Base-by-base conservation (phyloP, 1,140 invertebrate genomes). In the Drepana arcuata region DNA sequence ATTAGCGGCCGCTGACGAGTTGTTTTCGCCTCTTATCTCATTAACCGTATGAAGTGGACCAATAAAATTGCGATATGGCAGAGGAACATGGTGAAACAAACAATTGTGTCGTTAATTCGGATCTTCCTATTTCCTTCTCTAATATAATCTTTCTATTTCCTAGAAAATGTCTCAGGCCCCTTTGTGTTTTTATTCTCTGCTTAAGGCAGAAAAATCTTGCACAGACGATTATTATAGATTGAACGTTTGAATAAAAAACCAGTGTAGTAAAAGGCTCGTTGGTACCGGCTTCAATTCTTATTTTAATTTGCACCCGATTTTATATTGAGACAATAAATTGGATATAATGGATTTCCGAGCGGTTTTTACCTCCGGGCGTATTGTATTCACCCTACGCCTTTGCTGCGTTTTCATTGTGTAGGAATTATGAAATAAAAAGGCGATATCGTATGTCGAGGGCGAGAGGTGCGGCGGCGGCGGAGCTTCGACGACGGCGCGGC, bases 231-330 rank as follows among this genome's bases (percentile, higher is more conserved):
- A n/a, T n/a, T n/a, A n/a, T n/a, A n/a, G n/a, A n/a, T n/a, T n/a
- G n/a, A n/a, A n/a, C n/a, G n/a, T n/a, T n/a, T n/a, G n/a, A n/a
- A n/a, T n/a, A n/a, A n/a, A n/a, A n/a, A n/a, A n/a, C n/a, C n/a
- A n/a, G n/a, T n/a, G n/a, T 34, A 31, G 14, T 28, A 28, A 41
- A 41, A 34, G 14, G 23, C 15, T 41, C 28, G 31, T 14, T 14
- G 41, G 51, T 54, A 54, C 53, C 45, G 56, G 54, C 63, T 59
- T 58, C 53, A 58, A 57, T 62, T 68, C 65, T 59, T 67, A 72
- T 78, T 81, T 66, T 73, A 78, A 78, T 81, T 81, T 81, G 73
- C 77, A 81, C 77, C 77, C 77, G 77, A 77, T 74, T 70, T 80
- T 73, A 75, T 74, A 75, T 72, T 72, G 70, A 78, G 69, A 80